A percentile compares a stretch with the other conserved stretches of the same genome.
These are phyloP conservation scores for Euzetes globulus DNA, from an alignment of 2,888 invertebrate species.

Conservation along the genomic window DNA sequence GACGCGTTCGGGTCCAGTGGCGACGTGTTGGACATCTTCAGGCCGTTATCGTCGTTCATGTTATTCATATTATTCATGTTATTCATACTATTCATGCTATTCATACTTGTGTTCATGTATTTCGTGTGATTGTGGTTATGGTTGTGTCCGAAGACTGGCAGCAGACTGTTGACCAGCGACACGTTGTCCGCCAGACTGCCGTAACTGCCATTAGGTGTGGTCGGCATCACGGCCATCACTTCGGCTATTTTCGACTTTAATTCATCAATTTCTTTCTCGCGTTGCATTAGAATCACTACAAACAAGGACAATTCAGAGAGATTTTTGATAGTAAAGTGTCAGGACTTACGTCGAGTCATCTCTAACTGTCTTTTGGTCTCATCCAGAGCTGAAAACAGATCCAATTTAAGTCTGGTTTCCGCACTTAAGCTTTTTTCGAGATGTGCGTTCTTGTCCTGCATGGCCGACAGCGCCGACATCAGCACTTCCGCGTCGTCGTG, in stretches of 20 bases:
- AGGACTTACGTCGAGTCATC: conserved; percentile 64
- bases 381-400: conserved; percentile 92
- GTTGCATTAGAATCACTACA: conserved; percentile 67
- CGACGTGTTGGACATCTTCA: conserved; percentile 45
- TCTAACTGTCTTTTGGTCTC: conserved; percentile 85
- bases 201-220: conserved; percentile 22
- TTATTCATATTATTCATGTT: no score
- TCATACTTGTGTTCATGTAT: background rate
- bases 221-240: conserved; percentile 82
- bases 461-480: conserved; percentile 66
- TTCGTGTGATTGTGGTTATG: conserved; percentile 11
- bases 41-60: background rate
- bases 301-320: conserved; percentile 39
- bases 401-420: conserved; percentile 94
- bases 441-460: conserved; percentile 84
- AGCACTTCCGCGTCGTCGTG: conserved; percentile 66
- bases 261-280: conserved; percentile 84
- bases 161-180: conserved; percentile 1
- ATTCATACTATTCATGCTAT: no score
- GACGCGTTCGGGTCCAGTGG: conserved; percentile 82
- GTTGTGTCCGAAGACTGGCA: conserved; percentile 1
- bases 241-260: conserved; percentile 84
- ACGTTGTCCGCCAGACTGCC: background rate
- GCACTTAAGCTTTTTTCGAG: conserved; percentile 88
- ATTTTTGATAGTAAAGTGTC: no score